These are phyloP conservation scores for Tetrao urogallus DNA, from an alignment of 2,113 vertebrate species.

Conservation along the genomic window DNA sequence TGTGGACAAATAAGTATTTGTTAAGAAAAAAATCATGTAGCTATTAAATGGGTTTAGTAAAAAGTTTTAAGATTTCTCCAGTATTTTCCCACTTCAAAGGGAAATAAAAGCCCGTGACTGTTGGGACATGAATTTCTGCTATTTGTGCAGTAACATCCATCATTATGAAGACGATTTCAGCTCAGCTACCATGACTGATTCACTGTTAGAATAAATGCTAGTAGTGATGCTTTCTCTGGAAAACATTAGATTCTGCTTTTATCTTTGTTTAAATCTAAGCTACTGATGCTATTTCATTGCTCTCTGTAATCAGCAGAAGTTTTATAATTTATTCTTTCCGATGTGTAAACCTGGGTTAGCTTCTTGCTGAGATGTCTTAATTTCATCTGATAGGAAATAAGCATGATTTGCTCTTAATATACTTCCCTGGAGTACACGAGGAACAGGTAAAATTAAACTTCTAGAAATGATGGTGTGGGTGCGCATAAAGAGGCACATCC, in stretches of 20 bases:
- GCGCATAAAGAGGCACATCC: background rate
- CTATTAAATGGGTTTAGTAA: background rate
- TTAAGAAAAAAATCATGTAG: background rate
- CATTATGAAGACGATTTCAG: background rate
- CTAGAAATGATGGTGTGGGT: background rate
- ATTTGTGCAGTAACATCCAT: background rate
- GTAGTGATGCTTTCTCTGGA: background rate
- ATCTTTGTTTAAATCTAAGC: background rate
- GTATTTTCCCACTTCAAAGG: background rate
- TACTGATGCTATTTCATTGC: background rate
- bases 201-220: background rate
- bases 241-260: background rate
- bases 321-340: background rate
- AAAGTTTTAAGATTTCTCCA: background rate
- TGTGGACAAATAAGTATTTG: background rate
- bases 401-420: background rate
- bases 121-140: background rate
- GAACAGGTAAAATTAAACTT: background rate
- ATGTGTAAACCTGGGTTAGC: background rate
- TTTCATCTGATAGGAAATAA: background rate
- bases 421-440: background rate
- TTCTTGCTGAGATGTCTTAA: background rate
- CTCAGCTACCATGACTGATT: background rate
- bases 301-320: background rate
- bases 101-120: background rate